Conservation (phyloP, 92 coral and sea anemone species). For the Hydrozoanthus gracilis region DNA sequence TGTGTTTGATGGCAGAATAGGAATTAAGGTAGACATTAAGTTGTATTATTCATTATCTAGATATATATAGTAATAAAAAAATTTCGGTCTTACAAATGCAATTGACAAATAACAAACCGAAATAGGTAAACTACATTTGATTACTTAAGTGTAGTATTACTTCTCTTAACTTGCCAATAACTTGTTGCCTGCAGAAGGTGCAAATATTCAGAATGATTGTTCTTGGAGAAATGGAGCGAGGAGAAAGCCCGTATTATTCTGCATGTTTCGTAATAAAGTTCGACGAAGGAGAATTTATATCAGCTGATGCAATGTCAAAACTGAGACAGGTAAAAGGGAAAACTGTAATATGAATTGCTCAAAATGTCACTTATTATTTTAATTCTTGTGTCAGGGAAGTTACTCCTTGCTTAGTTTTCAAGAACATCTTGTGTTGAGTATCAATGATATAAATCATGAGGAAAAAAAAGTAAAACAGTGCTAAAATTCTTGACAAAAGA, state of each 20-base stretch:
- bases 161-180: not conserved
- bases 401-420: too few species aligned
- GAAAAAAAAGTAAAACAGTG: too few species aligned
- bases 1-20: constrained; percentile 3
- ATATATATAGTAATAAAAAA: too few species aligned
- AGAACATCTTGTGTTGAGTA: too few species aligned
- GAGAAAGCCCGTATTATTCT: constrained; percentile 86
- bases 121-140: too few species aligned
- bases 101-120: too few species aligned
- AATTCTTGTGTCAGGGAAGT: not conserved
- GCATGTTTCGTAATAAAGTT: constrained; percentile 82
- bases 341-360: too few species aligned
- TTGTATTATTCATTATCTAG: too few species aligned
- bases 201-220: constrained; percentile 83
- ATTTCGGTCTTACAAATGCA: too few species aligned
- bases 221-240: constrained; percentile 97
- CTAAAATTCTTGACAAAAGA: too few species aligned
- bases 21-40: not conserved
- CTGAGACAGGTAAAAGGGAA: constrained; percentile 83
- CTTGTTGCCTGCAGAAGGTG: constrained; percentile 69
- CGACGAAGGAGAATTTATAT: constrained; percentile 82
- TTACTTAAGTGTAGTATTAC: too few species aligned
- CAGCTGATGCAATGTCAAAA: constrained; percentile 98
- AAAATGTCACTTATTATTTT: not conserved
- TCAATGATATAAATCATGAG: too few species aligned